Base-by-base conservation (phyloP, 2,888 invertebrate genomes). In the Pediacus dermestoides region DNA sequence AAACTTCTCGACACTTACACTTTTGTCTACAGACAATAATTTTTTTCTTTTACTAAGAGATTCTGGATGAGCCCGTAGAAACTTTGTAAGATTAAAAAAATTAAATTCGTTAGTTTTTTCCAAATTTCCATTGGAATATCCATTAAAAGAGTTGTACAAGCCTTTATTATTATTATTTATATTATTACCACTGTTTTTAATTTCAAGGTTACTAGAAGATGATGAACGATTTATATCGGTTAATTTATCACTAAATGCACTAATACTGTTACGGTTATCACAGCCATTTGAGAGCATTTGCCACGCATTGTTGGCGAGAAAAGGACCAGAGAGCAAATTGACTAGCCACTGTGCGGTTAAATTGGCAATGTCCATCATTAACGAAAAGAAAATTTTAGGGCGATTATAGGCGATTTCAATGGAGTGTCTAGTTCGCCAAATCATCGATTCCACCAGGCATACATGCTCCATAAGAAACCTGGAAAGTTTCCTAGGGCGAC, bases 381-480 rank as follows among this genome's bases (percentile, higher is more conserved):
- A 52, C 15, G 72, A 71, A 7, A 73, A 62, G 56, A 76, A 75
- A 38, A 60, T 38, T 70, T 71, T 48, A 66, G 74, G 49, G 54
- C 67, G 23, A 66, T 67, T 31, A 71, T 83, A 85, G 0, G 86
- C 86, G 4, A 74, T 68, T 57, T 86, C 76, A 0, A 84, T 78
- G 3, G 78, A 76, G 25, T 78, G 67, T 2, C 85, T 76, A 35
- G 92, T 64, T 13, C 87, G 75, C 61, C 82, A 82, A 28, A 88
- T 68, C 66, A 86, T 74, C 7, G 82, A 77, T 60, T 88, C 87
- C 8, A 89, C 58, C 37, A 87, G 72, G 0, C 82, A 79, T 32
- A 87, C 83, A 58, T 90, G 89, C 50, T 91, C 88, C 68, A 89
- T 78, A 54, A 89, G 79, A 46, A 85, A 83, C 28, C 78, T 73